phyloP scores from a whole-genome alignment of 2,113 vertebrate genomes.

The Phalacrocorax carbo region DNA sequence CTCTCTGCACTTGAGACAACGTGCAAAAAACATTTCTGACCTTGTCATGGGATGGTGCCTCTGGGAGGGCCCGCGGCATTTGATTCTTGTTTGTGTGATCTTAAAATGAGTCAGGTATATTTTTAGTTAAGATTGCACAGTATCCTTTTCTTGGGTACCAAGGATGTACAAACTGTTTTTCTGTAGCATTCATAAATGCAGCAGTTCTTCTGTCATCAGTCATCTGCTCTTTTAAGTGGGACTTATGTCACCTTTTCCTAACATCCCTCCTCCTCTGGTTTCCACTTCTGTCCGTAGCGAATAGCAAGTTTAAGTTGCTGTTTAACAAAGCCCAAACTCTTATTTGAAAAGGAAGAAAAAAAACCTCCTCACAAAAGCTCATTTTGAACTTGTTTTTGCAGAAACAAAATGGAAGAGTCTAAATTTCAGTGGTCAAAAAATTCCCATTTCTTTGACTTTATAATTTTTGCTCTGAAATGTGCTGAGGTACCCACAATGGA shows the following conservation, averaged over 20 bases:
- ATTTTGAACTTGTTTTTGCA: background rate
- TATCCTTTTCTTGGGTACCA: background rate
- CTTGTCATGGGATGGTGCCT: background rate
- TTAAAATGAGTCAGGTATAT: background rate
- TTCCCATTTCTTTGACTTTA: background rate
- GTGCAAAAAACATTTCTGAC: background rate
- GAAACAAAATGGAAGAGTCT: background rate
- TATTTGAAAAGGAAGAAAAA: background rate
- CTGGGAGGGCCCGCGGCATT: background rate
- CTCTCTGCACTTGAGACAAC: background rate
- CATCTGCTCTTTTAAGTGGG: background rate
- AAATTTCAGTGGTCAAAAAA: background rate
- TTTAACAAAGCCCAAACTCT: background rate
- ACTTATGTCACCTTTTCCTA: background rate
- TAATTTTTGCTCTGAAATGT: background rate
- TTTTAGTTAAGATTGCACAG: background rate
- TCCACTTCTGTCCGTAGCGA: background rate
- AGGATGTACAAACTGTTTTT: background rate
- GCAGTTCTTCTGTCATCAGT: background rate
- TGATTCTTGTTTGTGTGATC: background rate
- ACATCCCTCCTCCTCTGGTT: background rate
- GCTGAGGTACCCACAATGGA: accelerated
- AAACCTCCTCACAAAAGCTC: background rate
- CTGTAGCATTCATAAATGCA: background rate
- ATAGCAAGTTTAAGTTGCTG: background rate